Evolutionary conservation across 2,797 vertebrate genomes (phyloP).

Genomic region (Clarias pachynema): DNA sequence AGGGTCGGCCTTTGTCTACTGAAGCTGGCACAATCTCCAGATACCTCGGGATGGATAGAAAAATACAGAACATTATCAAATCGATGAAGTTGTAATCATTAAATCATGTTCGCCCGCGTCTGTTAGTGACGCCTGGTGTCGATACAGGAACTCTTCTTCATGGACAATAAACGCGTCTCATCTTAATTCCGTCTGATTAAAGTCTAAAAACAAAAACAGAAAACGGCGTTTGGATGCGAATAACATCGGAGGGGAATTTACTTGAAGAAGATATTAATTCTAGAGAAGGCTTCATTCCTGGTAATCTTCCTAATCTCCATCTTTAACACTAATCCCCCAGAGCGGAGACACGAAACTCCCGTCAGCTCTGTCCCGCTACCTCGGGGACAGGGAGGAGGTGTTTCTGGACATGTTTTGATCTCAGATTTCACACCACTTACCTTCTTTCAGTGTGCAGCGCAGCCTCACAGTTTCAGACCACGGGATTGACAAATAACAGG

Average conservation of each 20-base stretch:
- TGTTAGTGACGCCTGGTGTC: conserved; percentile 26
- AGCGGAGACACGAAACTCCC: conserved; percentile 20
- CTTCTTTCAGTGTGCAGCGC: conserved; percentile 20
- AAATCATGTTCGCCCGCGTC: conserved; percentile 35
- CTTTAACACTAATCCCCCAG: conserved; percentile 39
- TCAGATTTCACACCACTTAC: conserved; percentile 47
- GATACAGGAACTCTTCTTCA: conserved; percentile 37
- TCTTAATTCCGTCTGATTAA: conserved; percentile 40
- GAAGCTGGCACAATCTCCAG: no score
- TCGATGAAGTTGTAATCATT: conserved; percentile 46
- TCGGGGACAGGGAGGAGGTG: conserved; percentile 7
- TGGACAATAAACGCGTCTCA: conserved; percentile 38
- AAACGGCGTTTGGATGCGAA: conserved; percentile 38
- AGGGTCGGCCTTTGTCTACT: no score
- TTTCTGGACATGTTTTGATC: conserved; percentile 44
- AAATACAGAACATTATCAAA: neutral
- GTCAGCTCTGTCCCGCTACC: conserved; percentile 34
- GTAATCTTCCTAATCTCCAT: conserved; percentile 55
- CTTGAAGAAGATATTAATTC: conserved; percentile 49
- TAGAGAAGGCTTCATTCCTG: conserved; percentile 33
- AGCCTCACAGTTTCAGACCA: conserved; percentile 9
- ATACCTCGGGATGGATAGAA: no score
- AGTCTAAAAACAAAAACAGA: conserved; percentile 19
- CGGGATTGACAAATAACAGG: conserved; percentile 42
- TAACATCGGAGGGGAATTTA: conserved; percentile 42